Evolutionary conservation across 2,797 vertebrate species (phyloP), one percentile per base, ranked within the genome.

Genomic region (Periophthalmus magnuspinnatus): DNA sequence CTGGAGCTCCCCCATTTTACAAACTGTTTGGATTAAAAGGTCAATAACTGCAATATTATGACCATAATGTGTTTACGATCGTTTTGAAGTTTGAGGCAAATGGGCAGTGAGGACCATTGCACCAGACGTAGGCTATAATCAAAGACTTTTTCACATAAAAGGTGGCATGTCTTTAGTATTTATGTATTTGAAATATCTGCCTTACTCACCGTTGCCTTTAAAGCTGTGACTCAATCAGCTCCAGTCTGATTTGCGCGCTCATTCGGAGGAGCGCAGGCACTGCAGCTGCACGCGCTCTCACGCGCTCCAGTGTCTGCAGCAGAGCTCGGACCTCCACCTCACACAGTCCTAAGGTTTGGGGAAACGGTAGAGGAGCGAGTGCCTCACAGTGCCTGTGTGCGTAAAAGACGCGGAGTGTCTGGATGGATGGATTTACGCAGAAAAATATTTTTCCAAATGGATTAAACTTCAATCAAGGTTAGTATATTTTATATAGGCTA

Each of bases 341-440:
- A 21, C 38, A 64, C 63, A 72, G 81, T 83, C 79, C 85, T 74
- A 76, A 21, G 9, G 6, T 54, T 22, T 22, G 1, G 21, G 70
- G 69, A 82, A 80, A 67, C 62, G 50, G 54, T 45, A 22, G 54
- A 1, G 19, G 34, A 24, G 22, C 33, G 55, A 60, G 65, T 62
- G 58, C 50, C 52, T 36, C 28, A 63, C 6, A 16, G 68, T 24
- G 62, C n/a, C n/a, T n/a, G 16, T 56, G 16, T 36, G 45, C 28
- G 52, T 9, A 32, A 28, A 59, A 58, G 28, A 55, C 57, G 54
- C 41, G 13, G 4, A 41, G 38, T 11, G 75, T 76, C n/a, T n/a
- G 71, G 75, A 81, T 82, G 72, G 74, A 83, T 6, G 57, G 58
- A 76, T 55, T 85, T 77, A 79, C 75, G 74, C 83, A 67, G 24